Percentiles rank a stretch among this genome's conserved stretches.
Conservation (phyloP, 2,888 invertebrate genomes). For the Chaitophorus viminalis region DNA sequence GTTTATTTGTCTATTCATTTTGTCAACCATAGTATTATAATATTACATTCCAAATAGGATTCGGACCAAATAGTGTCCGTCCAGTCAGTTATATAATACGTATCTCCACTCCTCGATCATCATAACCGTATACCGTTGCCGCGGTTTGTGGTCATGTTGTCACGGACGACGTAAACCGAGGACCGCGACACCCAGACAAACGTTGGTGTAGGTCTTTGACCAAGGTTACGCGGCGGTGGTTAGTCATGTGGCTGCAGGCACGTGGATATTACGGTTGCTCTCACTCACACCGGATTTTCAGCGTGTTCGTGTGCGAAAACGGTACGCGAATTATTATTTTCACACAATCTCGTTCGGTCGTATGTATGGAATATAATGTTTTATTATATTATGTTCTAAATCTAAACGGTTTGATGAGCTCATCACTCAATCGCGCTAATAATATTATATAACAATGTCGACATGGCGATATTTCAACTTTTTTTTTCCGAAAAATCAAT, state of each 20-base stretch:
- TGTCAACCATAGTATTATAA: background rate
- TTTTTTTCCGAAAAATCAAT: too few species aligned
- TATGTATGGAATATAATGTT: too few species aligned
- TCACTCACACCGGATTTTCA: constrained; percentile 6
- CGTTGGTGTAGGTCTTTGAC: constrained; percentile 56
- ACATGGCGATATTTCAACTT: too few species aligned
- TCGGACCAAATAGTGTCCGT: constrained; percentile 8
- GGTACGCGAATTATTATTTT: background rate
- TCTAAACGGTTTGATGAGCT: too few species aligned
- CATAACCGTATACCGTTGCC: background rate
- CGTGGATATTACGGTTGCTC: constrained; percentile 39
- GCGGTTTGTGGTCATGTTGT: constrained; percentile 11
- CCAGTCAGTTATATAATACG: background rate
- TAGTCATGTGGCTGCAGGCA: constrained; percentile 58
- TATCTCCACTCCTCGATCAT: background rate
- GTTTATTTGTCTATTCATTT: background rate
- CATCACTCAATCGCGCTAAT: too few species aligned
- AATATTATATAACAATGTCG: too few species aligned
- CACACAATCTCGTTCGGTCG: background rate
- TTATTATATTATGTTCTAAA: too few species aligned
- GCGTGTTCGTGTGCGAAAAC: background rate
- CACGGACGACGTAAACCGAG: background rate
- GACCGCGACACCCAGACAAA: constrained; percentile 49
- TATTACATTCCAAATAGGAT: constrained; percentile 43
- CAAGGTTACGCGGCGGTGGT: constrained; percentile 49